Base-by-base conservation (phyloP, 2,888 invertebrate species). In the Agrotis clavis region DNA sequence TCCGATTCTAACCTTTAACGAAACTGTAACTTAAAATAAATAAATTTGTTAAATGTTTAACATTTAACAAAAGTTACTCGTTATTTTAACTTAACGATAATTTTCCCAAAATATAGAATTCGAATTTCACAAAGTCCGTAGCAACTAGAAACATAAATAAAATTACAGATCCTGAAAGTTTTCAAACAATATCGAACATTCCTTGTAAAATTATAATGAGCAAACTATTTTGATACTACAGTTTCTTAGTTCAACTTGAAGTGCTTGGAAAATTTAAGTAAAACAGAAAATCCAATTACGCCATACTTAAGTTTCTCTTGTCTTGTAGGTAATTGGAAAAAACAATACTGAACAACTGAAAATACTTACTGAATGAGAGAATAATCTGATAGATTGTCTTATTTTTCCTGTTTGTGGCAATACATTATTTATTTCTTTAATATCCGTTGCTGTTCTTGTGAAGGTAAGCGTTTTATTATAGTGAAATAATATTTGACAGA, bases 251-350 rank as follows among this genome's bases (percentile, higher is more conserved):
- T 19, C 13, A 54, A 64, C 25, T 45, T 35, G 35, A 57, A 21
- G 41, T 65, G 51, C 48, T 69, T 21, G 19, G 13, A 81, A 76
- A 35, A 25, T 77, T 71, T 56, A 35, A 57, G 21, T 64, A 57
- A 53, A 53, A 14, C 45, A 50, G 53, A 25, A 67, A 65, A 81
- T 64, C 78, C 77, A 71, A 79, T 79, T 67, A 77, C 41, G 30
- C 64, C 25, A 47, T 60, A 16, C 71, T 67, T 77, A 57, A 81
- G 67, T 71, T 71, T 64, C 18, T 60, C 16, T 71, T 47, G 48
- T 53, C 21, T 53, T 35, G 25, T 77, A 41, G 41, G 41, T 41
- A 81, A 71, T 67, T 81, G 47, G 30, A 47, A 78, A 64, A 81
- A 71, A 81, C 45, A 77, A 71, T 48, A 56, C 14, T 51, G 25